Percentiles rank a stretch among this genome's conserved stretches.
Conservation (phyloP, 1,140 invertebrate species). For the Drosophila pallidifrons region DNA sequence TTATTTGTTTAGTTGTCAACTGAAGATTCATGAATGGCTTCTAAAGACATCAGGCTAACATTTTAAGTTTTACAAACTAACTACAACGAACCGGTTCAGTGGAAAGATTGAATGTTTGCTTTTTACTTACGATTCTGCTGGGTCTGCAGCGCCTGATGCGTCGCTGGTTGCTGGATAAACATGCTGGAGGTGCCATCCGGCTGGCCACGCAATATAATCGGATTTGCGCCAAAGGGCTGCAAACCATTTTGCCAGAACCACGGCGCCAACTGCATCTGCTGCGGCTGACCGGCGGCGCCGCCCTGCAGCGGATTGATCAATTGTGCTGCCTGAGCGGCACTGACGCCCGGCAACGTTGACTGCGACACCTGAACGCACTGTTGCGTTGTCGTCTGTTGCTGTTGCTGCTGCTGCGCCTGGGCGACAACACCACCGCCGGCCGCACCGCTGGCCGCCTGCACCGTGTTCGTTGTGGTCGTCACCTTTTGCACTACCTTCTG, state of each 20-base stretch:
- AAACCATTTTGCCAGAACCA: conserved; percentile 89
- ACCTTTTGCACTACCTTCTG: conserved; percentile 87
- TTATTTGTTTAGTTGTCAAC: too few species aligned
- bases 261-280: conserved; percentile 87
- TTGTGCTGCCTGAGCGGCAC: conserved; percentile 86
- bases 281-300: conserved; percentile 87
- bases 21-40: too few species aligned
- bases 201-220: conserved; percentile 93
- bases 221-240: conserved; percentile 91
- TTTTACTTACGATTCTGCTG: conserved; percentile 79
- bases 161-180: conserved; percentile 94
- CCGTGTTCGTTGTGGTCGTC: conserved; percentile 83
- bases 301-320: conserved; percentile 88
- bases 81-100: conserved; percentile 3
- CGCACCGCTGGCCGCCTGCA: conserved; percentile 63
- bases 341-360: conserved; percentile 86
- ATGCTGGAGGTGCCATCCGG: conserved; percentile 90
- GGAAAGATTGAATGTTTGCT: too few species aligned
- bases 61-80: conserved; percentile 14
- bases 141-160: conserved; percentile 80
- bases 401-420: conserved; percentile 65
- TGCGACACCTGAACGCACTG: conserved; percentile 89
- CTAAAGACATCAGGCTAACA: background rate
- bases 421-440: conserved; percentile 35
- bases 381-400: conserved; percentile 85